Conservation (phyloP, 2,888 invertebrate genomes). For the Gasteruption jaculator region DNA sequence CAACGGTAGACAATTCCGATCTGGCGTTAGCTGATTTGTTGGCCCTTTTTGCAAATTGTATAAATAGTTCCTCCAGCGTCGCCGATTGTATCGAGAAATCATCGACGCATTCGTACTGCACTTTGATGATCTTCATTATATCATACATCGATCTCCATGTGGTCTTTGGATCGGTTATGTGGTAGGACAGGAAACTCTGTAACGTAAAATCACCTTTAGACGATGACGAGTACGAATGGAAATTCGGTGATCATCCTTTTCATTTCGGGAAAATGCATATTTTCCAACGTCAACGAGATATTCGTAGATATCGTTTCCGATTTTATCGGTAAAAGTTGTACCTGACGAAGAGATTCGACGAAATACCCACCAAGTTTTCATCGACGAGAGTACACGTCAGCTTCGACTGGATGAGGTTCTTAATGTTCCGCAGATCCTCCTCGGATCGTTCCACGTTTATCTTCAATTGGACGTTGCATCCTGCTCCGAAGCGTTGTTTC, state of each 20-base stretch:
- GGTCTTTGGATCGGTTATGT: too few species aligned
- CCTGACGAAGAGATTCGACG: background rate
- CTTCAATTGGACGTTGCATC: slow-evolving; percentile 62
- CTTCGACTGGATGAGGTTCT: slow-evolving; percentile 53
- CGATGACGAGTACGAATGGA: too few species aligned
- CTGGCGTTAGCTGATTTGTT: too few species aligned
- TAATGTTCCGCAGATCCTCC: slow-evolving; percentile 48
- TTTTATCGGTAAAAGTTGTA: too few species aligned
- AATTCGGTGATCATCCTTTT: too few species aligned
- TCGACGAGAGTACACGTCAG: slow-evolving; percentile 65
- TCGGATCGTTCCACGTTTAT: slow-evolving; percentile 34
- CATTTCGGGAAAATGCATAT: too few species aligned
- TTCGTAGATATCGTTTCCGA: too few species aligned
- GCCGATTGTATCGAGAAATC: slow-evolving; percentile 29
- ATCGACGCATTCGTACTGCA: slow-evolving; percentile 24
- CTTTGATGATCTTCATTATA: slow-evolving; percentile 25
- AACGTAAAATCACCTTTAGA: too few species aligned
- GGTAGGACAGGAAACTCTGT: too few species aligned
- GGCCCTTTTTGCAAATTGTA: slow-evolving; percentile 31
- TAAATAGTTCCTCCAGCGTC: slow-evolving; percentile 29
- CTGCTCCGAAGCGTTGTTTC: slow-evolving; percentile 67
- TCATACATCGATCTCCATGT: too few species aligned
- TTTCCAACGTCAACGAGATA: too few species aligned
- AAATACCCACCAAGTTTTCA: slow-evolving; percentile 60
- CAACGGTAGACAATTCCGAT: too few species aligned